phyloP scores from a whole-genome alignment of 1,140 invertebrate species.

The Drosophila nannoptera region DNA sequence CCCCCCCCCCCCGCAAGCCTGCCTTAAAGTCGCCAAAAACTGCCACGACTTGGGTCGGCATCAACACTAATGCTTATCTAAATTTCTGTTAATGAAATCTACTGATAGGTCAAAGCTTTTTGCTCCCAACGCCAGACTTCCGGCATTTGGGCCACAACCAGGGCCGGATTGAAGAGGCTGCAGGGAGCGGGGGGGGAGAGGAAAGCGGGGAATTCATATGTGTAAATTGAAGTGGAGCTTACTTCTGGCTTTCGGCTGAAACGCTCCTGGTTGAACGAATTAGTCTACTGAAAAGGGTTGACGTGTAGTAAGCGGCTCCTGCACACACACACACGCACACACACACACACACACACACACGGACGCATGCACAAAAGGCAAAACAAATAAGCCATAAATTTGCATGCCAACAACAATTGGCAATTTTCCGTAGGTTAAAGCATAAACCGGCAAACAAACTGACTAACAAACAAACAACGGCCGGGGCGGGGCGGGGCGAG shows the following conservation, averaged over 20 bases:
- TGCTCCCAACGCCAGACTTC: constrained; percentile 33
- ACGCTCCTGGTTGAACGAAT: constrained; percentile 34
- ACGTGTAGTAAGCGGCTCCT: constrained; percentile 38
- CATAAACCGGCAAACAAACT: constrained; percentile 50
- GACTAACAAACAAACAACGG: constrained; percentile 52
- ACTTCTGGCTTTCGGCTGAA: not conserved
- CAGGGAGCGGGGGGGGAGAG: not conserved
- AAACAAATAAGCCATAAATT: constrained; percentile 73
- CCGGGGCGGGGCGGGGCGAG: not conserved
- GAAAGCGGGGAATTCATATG: not conserved
- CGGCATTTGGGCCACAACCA: constrained; percentile 35
- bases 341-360: constrained; percentile 12
- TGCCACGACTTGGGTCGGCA: constrained; percentile 37
- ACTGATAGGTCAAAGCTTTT: constrained; percentile 50
- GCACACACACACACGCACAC: constrained; percentile 13
- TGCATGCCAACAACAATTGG: constrained; percentile 72
- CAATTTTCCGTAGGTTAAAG: constrained; percentile 66
- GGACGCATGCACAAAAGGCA: constrained; percentile 43
- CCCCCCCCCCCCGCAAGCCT: constrained; percentile 1
- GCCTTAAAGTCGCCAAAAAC: constrained; percentile 38
- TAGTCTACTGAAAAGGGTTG: constrained; percentile 51
- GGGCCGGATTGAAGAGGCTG: no score
- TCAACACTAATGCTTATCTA: constrained; percentile 64
- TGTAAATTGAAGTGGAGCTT: no score
- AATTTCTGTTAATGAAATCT: constrained; percentile 65